These are phyloP conservation scores for Urosaurus nigricauda DNA, from an alignment of 2,797 vertebrate genomes.

Conservation along the genomic window DNA sequence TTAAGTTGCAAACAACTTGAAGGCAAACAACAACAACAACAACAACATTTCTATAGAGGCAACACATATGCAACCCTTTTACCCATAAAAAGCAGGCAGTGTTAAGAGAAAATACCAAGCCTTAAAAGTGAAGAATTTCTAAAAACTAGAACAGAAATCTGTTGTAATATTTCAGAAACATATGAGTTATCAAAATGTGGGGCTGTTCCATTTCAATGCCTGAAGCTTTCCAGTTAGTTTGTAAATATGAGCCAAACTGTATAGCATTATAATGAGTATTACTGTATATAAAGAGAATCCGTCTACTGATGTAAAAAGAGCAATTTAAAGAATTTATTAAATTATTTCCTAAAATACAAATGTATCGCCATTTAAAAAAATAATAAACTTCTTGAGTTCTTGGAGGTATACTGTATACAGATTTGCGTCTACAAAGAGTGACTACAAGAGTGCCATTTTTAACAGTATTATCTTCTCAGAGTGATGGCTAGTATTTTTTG, in stretches of 20 bases:
- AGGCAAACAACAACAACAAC: background rate
- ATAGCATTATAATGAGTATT: conserved; percentile 58
- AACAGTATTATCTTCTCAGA: conserved; percentile 83
- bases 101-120: conserved; percentile 18
- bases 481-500: conserved; percentile 80
- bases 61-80: background rate
- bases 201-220: conserved; percentile 58
- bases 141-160: background rate
- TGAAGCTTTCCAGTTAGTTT: conserved; percentile 58
- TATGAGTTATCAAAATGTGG: background rate
- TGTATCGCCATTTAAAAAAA: conserved; percentile 57
- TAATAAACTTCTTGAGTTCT: conserved; percentile 71
- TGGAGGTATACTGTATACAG: conserved; percentile 67
- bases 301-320: conserved; percentile 73
- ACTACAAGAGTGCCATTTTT: conserved; percentile 75
- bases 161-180: conserved; percentile 25
- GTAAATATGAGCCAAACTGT: conserved; percentile 67
- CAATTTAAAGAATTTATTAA: conserved; percentile 76
- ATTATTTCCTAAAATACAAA: conserved; percentile 74
- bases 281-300: conserved; percentile 70
- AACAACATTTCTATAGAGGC: background rate
- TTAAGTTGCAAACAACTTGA: too few species aligned
- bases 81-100: conserved; percentile 8
- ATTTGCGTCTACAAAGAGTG: conserved; percentile 79
- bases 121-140: conserved; percentile 23